A percentile compares a stretch with the other conserved stretches of the same genome.
Conservation (phyloP, 2,797 vertebrate species). For the Acrocephalus scirpaceus region DNA sequence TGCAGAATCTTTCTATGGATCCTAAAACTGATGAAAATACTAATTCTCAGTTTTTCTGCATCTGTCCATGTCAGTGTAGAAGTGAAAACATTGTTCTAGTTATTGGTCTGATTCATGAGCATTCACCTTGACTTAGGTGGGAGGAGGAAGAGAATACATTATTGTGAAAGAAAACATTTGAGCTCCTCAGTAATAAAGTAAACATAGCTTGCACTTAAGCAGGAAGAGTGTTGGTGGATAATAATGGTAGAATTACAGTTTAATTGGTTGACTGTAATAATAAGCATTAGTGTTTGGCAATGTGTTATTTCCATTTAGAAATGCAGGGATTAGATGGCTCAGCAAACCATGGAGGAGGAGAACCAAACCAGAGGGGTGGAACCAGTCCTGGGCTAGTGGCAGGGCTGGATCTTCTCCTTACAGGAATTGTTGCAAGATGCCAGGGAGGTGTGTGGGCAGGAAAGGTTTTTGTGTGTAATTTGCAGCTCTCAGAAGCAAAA, state of each 20-base stretch:
- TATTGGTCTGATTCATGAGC: background rate
- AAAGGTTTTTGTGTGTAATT: background rate
- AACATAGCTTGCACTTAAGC: conserved; percentile 5
- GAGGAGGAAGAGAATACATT: background rate
- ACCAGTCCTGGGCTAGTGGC: background rate
- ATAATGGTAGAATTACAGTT: conserved; percentile 22
- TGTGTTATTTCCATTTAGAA: conserved; percentile 16
- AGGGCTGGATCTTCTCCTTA: background rate
- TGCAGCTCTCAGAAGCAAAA: background rate
- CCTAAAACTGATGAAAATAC: background rate
- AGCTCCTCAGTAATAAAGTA: conserved; percentile 26
- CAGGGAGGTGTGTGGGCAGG: background rate
- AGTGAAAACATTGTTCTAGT: background rate
- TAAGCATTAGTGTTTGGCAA: conserved; percentile 14
- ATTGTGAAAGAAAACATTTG: conserved; percentile 10
- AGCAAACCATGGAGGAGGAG: background rate
- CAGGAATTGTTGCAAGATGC: background rate
- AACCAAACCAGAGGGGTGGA: background rate
- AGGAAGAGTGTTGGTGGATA: conserved; percentile 39
- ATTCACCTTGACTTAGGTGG: background rate
- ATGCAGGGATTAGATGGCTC: background rate
- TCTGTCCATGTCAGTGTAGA: background rate
- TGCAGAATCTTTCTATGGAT: fast-evolving
- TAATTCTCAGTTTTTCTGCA: background rate
- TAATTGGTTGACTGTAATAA: conserved; percentile 21